Evolutionary conservation across 2,888 invertebrate genomes (phyloP), one percentile per base, ranked within the genome.

Genomic region (Nowickia ferox): DNA sequence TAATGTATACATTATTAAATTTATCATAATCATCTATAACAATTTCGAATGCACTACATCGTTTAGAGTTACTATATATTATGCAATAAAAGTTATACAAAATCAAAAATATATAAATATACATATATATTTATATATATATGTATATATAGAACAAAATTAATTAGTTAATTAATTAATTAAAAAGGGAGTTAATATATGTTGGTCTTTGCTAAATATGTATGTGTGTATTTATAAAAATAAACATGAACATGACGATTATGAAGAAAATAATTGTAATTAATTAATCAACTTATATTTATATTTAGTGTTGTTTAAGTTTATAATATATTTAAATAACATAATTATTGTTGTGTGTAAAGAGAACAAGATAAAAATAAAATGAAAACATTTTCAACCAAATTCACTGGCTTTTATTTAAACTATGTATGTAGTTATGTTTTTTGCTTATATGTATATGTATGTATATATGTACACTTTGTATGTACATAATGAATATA

Each of bases 21-120:
- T 72, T 65, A 82, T 69, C 38, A 69, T 76, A 75, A 83, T 83
- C 59, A 72, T 82, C 82, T 86, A 86, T 76, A 86, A 86, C 86
- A 86, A 79, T 69, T 83, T 76, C 46, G 79, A 81, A 86, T 86
- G 86, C 86, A 86, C 86, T 86, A 83, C 86, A 86, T 74, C 71
- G 80, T 77, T 85, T 61, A 44, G 38, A 59, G n/a, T 57, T 65
- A 72, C 66, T 40, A 61, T 74, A 72, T 65, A 55, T 61, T 74
- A 82, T 57, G 40, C 10, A 63, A 66, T 51, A 44, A 74, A 55
- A 57, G 30, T 10, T 53, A 55, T 51, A 61, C 30, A 78, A 63
- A 42, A 78, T 42, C 69, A 13, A 63, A 78, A 71, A 83, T 30
- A 30, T 30, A 4, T 30, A 30, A 3, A 30, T 4, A 30, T 30